phyloP scores from a whole-genome alignment of 2,888 invertebrate species.

The Watsonalla binaria region DNA sequence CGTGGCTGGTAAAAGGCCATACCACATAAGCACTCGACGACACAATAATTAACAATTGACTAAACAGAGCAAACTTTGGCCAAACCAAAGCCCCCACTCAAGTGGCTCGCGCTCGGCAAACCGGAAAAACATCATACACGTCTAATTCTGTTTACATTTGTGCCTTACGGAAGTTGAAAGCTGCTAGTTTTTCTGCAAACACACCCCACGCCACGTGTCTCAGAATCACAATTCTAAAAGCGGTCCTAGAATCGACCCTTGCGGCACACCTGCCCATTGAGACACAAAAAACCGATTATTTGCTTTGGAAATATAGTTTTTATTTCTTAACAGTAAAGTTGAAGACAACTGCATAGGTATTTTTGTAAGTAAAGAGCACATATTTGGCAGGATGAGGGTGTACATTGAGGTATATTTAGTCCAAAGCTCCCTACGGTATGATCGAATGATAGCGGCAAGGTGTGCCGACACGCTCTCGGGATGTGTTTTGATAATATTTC shows the following conservation, averaged over 20 bases:
- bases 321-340: constrained; percentile 34
- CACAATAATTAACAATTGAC: constrained; percentile 3
- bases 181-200: constrained; percentile 69
- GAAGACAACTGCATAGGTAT: constrained; percentile 15
- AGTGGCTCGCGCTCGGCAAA: constrained; percentile 46
- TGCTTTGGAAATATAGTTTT: constrained; percentile 24
- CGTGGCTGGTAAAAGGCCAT: neutral
- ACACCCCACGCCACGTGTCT: constrained; percentile 71
- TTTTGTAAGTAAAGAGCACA: constrained; percentile 48
- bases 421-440: constrained; percentile 64
- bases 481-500: constrained; percentile 39
- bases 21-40: neutral
- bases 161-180: constrained; percentile 68
- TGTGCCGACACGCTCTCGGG: constrained; percentile 54
- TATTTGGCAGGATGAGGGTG: constrained; percentile 78
- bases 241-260: constrained; percentile 61
- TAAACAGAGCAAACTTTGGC: constrained; percentile 38
- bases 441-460: constrained; percentile 74
- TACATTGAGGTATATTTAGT: constrained; percentile 76
- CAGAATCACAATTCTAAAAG: constrained; percentile 69
- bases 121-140: constrained; percentile 75
- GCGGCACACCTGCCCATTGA: constrained; percentile 67
- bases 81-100: constrained; percentile 53
- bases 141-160: constrained; percentile 73
- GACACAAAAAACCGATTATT: constrained; percentile 24